A percentile compares a stretch with the other conserved stretches of the same genome.
These are phyloP conservation scores for Regulus satrapa DNA, from an alignment of 2,113 vertebrate species.

Conservation along the genomic window DNA sequence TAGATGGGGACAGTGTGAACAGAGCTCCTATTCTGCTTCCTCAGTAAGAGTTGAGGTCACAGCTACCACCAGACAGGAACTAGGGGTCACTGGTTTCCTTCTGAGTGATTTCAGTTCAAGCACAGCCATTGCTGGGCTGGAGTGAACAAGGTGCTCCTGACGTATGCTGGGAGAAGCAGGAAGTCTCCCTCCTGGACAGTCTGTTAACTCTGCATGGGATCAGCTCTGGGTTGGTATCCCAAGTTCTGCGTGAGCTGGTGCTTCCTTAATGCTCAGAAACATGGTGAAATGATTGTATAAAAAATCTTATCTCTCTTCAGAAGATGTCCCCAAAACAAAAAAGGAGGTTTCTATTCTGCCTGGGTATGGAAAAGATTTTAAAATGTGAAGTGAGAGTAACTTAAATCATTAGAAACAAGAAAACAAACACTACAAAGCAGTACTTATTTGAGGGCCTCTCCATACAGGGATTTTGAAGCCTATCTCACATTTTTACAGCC, in stretches of 20 bases:
- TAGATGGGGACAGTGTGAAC: rapidly evolving
- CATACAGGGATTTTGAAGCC: neutral
- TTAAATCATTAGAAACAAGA: neutral
- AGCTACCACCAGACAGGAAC: neutral
- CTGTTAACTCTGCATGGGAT: neutral
- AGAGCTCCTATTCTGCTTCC: neutral
- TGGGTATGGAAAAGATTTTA: neutral
- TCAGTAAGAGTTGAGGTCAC: neutral
- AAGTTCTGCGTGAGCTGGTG: neutral
- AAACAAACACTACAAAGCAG: neutral
- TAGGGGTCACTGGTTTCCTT: neutral
- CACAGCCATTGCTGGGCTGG: neutral
- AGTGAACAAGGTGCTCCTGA: neutral
- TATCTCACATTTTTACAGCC: neutral
- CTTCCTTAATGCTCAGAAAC: neutral
- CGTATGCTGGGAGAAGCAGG: neutral
- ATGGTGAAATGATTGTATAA: neutral
- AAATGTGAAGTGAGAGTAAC: constrained; percentile 16
- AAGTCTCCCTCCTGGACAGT: neutral
- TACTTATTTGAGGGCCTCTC: neutral
- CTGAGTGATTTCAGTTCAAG: neutral
- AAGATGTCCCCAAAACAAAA: neutral
- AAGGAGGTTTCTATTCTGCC: neutral
- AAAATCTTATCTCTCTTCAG: neutral
- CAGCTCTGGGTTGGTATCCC: neutral